Evolutionary conservation across 2,888 invertebrate species (phyloP), one percentile per base, ranked within the genome.

Genomic region (Heteromurus nitidus): DNA sequence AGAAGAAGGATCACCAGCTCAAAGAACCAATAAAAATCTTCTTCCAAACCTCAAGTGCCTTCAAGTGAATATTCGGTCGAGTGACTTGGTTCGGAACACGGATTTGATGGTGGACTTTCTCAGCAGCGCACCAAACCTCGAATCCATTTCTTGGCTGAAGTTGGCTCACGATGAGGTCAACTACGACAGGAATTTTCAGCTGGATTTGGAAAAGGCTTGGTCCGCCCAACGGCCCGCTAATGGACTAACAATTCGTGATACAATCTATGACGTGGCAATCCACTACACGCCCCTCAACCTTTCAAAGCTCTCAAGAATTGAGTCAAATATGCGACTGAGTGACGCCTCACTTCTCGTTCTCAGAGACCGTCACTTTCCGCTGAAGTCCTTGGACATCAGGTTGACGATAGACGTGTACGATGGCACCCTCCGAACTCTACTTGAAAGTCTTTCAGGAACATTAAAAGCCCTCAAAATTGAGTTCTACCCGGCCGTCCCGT

Each of bases 121-220:
- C 0, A 70, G 77, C 13, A 74, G 79, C 11, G 26, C 72, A 18
- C 84, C 84, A 11, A 84, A 84, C 30, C 67, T 84, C 3, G 76
- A 74, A 62, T 64, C 47, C 16, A 84, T 84, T 20, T 82, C 84
- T n/a, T 84, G 84, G 84, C 75, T 84, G 2, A 77, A 70, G 22
- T 67, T 80, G 16, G 70, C 58, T 20, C 74, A 70, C 11, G 82
- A 82, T 26, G 82, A 82, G 44, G 65, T 82, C 58, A 76, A 73
- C 64, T 82, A 82, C 22, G 82, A 82, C 42, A 62, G 82, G 24
- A 82, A 82, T 26, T 82, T 82, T 36, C 73, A 74, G 28, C 60
- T 82, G 55, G 80, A 84, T 68, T 69, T 84, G 65, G 84, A 84
- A 72, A 68, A 69, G 24, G 84, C 84, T 55, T 84, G 73, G 74